Evolutionary conservation across 64 coral and sea anemone species (phyloP).

Genomic region (Trachythela sp.): DNA sequence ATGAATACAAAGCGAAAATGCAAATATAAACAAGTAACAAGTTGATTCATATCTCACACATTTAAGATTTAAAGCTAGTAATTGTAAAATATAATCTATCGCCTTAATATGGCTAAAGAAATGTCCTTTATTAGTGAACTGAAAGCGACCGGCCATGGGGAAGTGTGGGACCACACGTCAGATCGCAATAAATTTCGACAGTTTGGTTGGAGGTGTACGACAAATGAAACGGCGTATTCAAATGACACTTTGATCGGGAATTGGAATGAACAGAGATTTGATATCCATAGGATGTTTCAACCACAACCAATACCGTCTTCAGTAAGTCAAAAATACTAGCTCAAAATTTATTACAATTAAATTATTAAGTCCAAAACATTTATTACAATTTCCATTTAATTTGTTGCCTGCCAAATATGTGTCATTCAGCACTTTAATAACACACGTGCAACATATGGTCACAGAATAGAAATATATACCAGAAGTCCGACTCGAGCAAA

Average conservation of each 20-base stretch:
- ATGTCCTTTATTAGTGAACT: constrained; percentile 89
- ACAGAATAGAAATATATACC: too few relatives aligned
- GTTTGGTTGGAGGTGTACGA: constrained; percentile 95
- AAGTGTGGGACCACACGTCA: constrained; percentile 96
- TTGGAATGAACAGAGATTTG: constrained; percentile 95
- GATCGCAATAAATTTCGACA: constrained; percentile 87
- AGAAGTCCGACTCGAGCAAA: too few relatives aligned
- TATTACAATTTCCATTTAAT: too few relatives aligned
- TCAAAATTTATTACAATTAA: too few relatives aligned
- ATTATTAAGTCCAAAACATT: too few relatives aligned
- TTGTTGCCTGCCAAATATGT: too few relatives aligned
- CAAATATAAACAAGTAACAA: background rate
- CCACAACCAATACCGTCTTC: constrained; percentile 93
- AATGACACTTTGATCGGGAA: constrained; percentile 77
- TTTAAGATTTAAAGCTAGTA: background rate
- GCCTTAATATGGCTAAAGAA: constrained; percentile 49
- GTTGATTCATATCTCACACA: background rate
- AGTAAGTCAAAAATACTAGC: constrained; percentile 32
- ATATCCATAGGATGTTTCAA: constrained; percentile 75
- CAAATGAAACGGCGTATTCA: constrained; percentile 81
- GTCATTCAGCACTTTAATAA: too few relatives aligned
- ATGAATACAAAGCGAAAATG: background rate
- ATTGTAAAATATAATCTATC: constrained; percentile 57
- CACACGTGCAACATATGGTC: too few relatives aligned
- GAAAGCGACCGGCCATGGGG: constrained; percentile 87